Evolutionary conservation across 2,113 vertebrate species (phyloP).

Genomic region (Anthoscopus minutus): DNA sequence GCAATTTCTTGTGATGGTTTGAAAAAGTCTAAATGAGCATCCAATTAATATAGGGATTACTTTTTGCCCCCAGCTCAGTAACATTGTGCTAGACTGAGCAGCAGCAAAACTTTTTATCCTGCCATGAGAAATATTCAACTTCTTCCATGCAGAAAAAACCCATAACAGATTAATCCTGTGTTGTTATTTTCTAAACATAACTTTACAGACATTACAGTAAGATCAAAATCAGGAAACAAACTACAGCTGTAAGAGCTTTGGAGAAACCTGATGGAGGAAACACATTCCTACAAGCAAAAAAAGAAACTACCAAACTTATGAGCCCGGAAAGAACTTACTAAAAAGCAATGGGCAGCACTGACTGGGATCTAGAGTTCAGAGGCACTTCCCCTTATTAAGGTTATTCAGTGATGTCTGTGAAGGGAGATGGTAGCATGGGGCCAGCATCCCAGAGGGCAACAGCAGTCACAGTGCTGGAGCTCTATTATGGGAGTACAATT

Average conservation of each 20-base stretch:
- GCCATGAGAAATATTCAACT: neutral
- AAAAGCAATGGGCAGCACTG: neutral
- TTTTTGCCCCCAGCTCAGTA: neutral
- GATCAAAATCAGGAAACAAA: neutral
- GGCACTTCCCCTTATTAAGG: rapidly evolving
- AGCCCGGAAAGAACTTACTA: neutral
- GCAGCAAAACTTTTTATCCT: neutral
- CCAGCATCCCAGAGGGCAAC: neutral
- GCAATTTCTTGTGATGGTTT: neutral
- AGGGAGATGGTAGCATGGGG: neutral
- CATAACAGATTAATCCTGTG: neutral
- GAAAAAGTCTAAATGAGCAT: neutral
- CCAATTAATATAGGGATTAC: neutral
- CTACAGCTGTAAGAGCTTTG: neutral
- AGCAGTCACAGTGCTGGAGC: neutral
- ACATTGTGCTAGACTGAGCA: neutral
- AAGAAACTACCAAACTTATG: neutral
- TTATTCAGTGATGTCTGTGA: neutral
- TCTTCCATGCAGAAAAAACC: neutral
- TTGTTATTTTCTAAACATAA: neutral
- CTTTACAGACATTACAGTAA: neutral
- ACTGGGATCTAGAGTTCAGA: neutral
- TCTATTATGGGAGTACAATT: neutral
- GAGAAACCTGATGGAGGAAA: neutral
- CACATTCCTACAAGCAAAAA: neutral